Evolutionary conservation across 2,797 vertebrate species (phyloP).

Genomic region (Smutsia temminckii): DNA sequence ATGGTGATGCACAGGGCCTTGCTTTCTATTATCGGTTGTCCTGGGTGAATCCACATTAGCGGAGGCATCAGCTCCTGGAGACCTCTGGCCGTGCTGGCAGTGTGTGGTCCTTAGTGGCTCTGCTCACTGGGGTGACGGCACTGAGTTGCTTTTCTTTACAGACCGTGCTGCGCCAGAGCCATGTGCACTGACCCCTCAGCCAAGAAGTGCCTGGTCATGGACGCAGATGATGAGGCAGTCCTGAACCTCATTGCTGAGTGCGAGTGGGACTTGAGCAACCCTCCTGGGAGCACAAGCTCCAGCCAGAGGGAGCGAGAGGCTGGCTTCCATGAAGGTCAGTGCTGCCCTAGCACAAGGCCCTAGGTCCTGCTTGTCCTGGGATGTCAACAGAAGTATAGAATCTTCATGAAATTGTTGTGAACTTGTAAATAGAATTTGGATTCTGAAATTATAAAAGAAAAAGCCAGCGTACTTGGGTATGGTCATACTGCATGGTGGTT

Average conservation of each 20-base stretch:
- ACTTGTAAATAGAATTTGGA: neutral
- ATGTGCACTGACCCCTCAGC: constrained; percentile 81
- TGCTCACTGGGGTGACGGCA: neutral
- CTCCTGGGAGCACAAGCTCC: constrained; percentile 67
- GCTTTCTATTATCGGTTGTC: neutral
- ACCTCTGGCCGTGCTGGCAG: neutral
- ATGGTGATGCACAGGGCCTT: neutral
- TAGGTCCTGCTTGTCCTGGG: neutral
- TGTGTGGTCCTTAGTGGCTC: rapidly evolving
- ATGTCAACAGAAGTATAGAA: too few relatives aligned
- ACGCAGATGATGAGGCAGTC: constrained; percentile 85
- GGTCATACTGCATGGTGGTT: neutral
- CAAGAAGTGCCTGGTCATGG: constrained; percentile 81
- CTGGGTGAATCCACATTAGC: neutral
- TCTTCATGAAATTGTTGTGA: neutral
- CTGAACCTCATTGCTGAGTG: constrained; percentile 84
- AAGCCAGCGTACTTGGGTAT: neutral
- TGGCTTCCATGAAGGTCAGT: constrained; percentile 78
- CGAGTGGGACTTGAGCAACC: constrained; percentile 76
- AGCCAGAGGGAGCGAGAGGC: constrained; percentile 72
- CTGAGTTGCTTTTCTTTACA: constrained; percentile 71
- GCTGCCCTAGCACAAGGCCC: rapidly evolving
- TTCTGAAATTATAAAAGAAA: neutral
- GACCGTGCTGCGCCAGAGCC: constrained; percentile 81
- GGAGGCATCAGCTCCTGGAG: neutral